phyloP scores from a whole-genome alignment of 2,888 invertebrate genomes.

The Erebia aethiops region DNA sequence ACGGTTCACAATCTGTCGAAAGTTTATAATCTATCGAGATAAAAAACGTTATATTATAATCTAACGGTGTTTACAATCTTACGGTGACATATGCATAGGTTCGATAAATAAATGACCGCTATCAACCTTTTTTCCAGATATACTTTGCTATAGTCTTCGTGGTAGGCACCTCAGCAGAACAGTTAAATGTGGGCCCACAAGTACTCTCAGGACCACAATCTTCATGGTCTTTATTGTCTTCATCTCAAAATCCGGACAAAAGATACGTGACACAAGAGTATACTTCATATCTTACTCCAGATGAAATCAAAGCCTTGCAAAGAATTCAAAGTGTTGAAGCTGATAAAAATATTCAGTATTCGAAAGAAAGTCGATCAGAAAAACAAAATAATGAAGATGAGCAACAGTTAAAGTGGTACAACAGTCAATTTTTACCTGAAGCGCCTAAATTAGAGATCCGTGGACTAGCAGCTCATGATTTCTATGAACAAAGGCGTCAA shows the following conservation, averaged over 20 bases:
- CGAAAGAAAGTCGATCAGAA: slow-evolving; percentile 33
- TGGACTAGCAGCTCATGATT: slow-evolving; percentile 3
- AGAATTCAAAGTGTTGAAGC: slow-evolving; percentile 38
- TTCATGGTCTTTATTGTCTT: slow-evolving; percentile 35
- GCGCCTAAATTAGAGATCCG: slow-evolving; percentile 6
- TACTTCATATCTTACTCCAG: slow-evolving; percentile 63
- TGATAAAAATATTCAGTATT: slow-evolving; percentile 32
- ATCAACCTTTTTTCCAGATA: slow-evolving; percentile 27
- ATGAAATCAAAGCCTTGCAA: slow-evolving; percentile 61
- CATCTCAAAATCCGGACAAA: slow-evolving; percentile 38
- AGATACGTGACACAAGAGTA: slow-evolving; percentile 58
- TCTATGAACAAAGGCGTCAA: neutral
- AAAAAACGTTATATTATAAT: no score
- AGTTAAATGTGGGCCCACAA: slow-evolving; percentile 55
- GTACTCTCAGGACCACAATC: slow-evolving; percentile 47
- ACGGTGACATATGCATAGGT: no score
- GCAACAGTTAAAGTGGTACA: slow-evolving; percentile 3
- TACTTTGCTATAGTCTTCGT: slow-evolving; percentile 22
- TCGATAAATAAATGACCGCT: neutral
- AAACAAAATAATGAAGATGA: slow-evolving; percentile 14
- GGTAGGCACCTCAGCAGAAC: slow-evolving; percentile 42
- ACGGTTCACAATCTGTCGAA: no score
- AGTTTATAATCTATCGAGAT: no score
- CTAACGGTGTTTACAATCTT: no score
- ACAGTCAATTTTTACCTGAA: slow-evolving; percentile 7